Evolutionary conservation across 2,888 invertebrate species (phyloP).

Genomic region (Venustoraphidia nigricollis): DNA sequence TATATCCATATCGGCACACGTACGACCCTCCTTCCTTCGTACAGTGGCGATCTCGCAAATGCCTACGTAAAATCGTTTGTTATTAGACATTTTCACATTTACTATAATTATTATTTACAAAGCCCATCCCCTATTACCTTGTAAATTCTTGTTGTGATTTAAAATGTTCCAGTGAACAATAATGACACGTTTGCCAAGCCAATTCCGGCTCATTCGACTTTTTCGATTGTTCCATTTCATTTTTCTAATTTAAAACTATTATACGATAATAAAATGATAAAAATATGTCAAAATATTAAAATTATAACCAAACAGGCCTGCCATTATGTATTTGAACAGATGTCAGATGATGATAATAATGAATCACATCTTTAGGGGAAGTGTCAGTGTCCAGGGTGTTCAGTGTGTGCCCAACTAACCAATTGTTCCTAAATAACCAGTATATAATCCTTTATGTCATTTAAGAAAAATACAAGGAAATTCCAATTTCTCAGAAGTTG

Average conservation of each 20-base stretch:
- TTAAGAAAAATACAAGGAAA: too few species aligned
- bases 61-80: constrained; percentile 35
- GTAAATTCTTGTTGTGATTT: constrained; percentile 41
- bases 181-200: constrained; percentile 44
- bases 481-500: too few species aligned
- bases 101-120: neutral
- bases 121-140: constrained; percentile 29
- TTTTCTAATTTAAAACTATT: neutral
- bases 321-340: neutral
- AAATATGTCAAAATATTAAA: neutral
- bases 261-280: too few species aligned
- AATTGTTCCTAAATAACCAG: neutral
- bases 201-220: constrained; percentile 12
- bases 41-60: constrained; percentile 65
- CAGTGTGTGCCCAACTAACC: neutral
- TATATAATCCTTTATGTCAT: too few species aligned
- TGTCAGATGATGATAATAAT: neutral
- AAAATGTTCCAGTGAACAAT: constrained; percentile 42
- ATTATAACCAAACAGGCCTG: neutral
- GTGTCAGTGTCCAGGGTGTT: neutral
- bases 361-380: neutral
- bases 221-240: constrained; percentile 6
- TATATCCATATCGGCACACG: constrained; percentile 76
- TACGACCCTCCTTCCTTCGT: constrained; percentile 73
- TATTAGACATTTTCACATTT: neutral